Conservation (phyloP, 2,888 invertebrate genomes). For the Habroteleia sp. region DNA sequence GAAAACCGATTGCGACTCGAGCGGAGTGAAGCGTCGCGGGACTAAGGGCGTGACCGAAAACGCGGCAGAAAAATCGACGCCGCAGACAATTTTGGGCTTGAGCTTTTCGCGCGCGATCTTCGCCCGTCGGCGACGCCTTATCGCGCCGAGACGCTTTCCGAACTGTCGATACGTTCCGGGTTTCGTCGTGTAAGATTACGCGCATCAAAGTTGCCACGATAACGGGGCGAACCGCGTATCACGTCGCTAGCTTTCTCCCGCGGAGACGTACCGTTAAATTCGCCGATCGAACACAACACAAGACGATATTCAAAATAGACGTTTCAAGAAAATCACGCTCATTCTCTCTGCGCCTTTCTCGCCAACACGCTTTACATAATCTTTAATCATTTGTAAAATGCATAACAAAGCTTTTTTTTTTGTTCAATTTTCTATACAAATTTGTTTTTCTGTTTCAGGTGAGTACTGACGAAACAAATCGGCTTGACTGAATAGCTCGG, state of each 20-base stretch:
- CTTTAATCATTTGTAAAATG: constrained; percentile 47
- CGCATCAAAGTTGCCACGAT: constrained; percentile 60
- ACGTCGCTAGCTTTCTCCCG: constrained; percentile 20
- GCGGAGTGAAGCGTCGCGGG: constrained; percentile 29
- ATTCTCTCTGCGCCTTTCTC: constrained; percentile 4
- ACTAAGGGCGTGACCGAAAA: constrained; percentile 28
- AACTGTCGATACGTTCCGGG: constrained; percentile 64
- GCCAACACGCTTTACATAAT: constrained; percentile 35
- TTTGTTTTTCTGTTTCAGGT: constrained; percentile 47
- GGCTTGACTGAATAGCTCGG: neutral
- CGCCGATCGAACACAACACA: constrained; percentile 34
- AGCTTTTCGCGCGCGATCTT: constrained; percentile 68
- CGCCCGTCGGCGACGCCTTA: constrained; percentile 51
- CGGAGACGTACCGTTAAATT: constrained; percentile 37
- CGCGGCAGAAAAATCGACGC: constrained; percentile 34
- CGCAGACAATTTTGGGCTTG: constrained; percentile 73
- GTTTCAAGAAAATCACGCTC: constrained; percentile 34
- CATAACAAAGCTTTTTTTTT: constrained; percentile 7
- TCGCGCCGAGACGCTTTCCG: constrained; percentile 58
- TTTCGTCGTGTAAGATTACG: constrained; percentile 58
- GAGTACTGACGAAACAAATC: constrained; percentile 1
- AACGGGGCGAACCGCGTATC: constrained; percentile 50
- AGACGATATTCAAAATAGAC: constrained; percentile 41
- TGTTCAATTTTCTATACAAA: neutral
- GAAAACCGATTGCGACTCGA: constrained; percentile 65